These are phyloP conservation scores for Capitella teleta DNA, from an alignment of 1,140 invertebrate species.

Conservation along the genomic window DNA sequence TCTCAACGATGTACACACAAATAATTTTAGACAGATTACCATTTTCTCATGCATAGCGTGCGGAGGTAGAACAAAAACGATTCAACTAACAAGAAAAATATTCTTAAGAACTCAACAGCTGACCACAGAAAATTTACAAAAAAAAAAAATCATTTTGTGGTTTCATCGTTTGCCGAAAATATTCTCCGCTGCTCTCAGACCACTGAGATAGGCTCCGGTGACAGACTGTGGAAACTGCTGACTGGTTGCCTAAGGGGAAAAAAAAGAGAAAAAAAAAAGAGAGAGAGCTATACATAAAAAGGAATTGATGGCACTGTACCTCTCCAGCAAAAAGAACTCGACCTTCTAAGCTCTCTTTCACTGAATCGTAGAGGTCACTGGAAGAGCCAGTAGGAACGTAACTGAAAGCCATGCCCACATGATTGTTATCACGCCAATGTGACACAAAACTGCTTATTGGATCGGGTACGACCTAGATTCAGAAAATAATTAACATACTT, in stretches of 20 bases:
- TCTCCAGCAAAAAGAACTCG: constrained; percentile 47
- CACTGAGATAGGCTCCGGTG: constrained; percentile 44
- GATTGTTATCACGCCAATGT: constrained; percentile 37
- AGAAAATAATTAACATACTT: not conserved
- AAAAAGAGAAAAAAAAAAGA: constrained; percentile 12
- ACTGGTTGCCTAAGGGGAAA: constrained; percentile 38
- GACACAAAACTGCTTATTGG: constrained; percentile 41
- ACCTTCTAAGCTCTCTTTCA: constrained; percentile 36
- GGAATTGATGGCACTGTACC: constrained; percentile 20
- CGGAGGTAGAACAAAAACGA: no score
- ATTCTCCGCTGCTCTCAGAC: constrained; percentile 40
- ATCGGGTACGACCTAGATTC: constrained; percentile 23
- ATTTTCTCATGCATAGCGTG: no score
- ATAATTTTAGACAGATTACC: no score
- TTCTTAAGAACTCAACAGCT: no score
- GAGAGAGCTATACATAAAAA: constrained; percentile 8
- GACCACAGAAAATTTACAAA: no score
- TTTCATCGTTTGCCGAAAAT: no score
- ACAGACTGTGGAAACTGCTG: constrained; percentile 43
- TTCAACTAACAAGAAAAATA: no score
- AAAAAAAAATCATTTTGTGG: no score
- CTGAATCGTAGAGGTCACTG: constrained; percentile 34
- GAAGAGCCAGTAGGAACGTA: constrained; percentile 39
- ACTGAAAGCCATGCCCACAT: constrained; percentile 41
- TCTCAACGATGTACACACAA: no score